Percentiles rank a stretch among this genome's conserved stretches.
phyloP scores from a whole-genome alignment of 2,113 vertebrate genomes.

The Coracopsis vasa region DNA sequence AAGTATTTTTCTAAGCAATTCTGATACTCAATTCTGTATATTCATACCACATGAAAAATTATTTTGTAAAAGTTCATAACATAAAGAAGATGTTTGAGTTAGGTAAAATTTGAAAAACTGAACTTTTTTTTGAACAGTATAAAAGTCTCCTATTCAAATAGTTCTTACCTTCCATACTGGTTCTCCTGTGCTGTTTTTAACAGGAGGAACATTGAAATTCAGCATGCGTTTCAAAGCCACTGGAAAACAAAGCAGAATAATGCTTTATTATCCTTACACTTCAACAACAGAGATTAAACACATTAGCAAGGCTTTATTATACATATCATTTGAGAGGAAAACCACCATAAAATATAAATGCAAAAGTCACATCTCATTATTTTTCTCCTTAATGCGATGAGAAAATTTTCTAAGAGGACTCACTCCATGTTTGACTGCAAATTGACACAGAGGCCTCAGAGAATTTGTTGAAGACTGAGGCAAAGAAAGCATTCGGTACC shows the following conservation, averaged over 20 bases:
- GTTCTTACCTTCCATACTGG: conserved; percentile 95
- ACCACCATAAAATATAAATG: background rate
- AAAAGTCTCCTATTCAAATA: background rate
- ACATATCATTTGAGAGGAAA: background rate
- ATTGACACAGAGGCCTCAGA: background rate
- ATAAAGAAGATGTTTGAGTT: background rate
- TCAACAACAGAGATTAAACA: background rate
- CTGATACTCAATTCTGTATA: background rate
- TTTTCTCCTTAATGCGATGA: background rate
- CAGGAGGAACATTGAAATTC: conserved; percentile 93
- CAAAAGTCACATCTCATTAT: background rate
- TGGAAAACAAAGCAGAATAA: conserved; percentile 64
- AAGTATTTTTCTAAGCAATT: background rate
- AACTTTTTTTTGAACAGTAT: background rate
- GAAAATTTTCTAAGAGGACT: background rate
- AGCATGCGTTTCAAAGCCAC: conserved; percentile 96
- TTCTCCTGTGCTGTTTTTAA: conserved; percentile 93
- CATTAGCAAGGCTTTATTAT: background rate
- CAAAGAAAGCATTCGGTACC: background rate
- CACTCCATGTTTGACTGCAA: background rate
- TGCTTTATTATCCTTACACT: background rate
- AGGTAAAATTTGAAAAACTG: background rate
- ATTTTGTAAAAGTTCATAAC: background rate
- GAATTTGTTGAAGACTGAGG: background rate
- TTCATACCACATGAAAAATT: background rate